Base-by-base conservation (phyloP, 1,140 invertebrate genomes). In the Doryteuthis pealeii region DNA sequence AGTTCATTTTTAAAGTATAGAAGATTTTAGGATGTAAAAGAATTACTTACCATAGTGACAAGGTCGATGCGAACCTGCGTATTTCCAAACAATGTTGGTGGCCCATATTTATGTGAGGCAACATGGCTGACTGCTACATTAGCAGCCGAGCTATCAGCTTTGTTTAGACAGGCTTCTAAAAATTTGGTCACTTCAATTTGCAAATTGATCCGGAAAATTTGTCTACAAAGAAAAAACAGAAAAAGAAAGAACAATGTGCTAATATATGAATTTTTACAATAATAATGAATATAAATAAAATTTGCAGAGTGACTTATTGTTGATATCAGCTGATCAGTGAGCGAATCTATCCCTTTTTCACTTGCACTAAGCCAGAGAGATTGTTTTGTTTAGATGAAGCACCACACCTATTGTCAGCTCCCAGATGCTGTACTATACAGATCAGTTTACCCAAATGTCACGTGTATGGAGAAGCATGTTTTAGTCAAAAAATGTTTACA, bases 181-280 rank as follows among this genome's bases (percentile, higher is more conserved):
- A 82, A 87, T 71, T 86, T 84, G 12, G 87, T 87, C 33, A 87
- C 82, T 71, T 88, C 87, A 75, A 87, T 86, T 74, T 88, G 87
- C n/a, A 87, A 79, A n/a, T 79, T 80, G 30, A 88, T 83, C 30
- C 80, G 81, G 35, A 79, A 77, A 28, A 87, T 77, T 73, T 86
- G 77, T 74, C 85, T 87, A 74, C 32, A 78, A 80, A 45, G 49
- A 71, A 40, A 69, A 49, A 79, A 32, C 2, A 65, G 66, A 66
- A 28, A 26, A 5, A 30, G 12, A 30, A 28, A 18, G 12, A 32
- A 66, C n/a, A n/a, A n/a, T n/a, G n/a, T n/a, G n/a, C n/a, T n/a
- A n/a, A n/a, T n/a, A n/a, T n/a, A n/a, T n/a, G n/a, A n/a, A n/a
- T n/a, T n/a, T n/a, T n/a, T n/a, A n/a, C n/a, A 69, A n/a, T n/a